Conservation (phyloP, 1,140 invertebrate species). For the Drosophila kanapiae region DNA sequence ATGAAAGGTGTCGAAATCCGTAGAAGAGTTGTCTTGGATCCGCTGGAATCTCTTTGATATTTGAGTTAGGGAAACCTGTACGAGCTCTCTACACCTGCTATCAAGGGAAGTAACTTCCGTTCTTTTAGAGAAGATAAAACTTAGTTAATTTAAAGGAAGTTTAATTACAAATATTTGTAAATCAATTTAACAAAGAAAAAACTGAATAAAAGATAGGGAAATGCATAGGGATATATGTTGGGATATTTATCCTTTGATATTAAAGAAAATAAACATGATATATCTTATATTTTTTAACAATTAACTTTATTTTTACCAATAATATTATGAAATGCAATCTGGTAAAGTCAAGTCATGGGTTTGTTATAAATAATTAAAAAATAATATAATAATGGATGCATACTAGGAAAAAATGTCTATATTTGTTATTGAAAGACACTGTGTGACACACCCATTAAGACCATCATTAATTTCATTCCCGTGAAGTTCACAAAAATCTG, state of each 20-base stretch:
- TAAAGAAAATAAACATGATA: no score
- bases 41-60: constrained; percentile 1
- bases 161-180: not conserved
- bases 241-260: no score
- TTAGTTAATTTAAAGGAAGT: not conserved
- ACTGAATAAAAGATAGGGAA: not conserved
- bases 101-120: not conserved
- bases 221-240: no score
- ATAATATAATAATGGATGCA: no score
- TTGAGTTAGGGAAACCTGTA: not conserved
- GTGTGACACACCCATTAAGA: not conserved
- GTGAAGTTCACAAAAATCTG: not conserved
- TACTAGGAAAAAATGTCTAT: not conserved
- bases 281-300: no score
- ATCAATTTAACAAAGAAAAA: not conserved
- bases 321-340: no score
- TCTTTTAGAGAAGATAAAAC: not conserved
- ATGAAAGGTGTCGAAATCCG: constrained; percentile 6
- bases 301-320: no score
- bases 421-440: not conserved
- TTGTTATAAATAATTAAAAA: no score
- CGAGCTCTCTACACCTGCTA: not conserved
- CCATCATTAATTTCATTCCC: no score
- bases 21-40: not conserved
- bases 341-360: no score